Base-by-base conservation (phyloP, 1,140 invertebrate genomes). In the Eulimnadia texana region DNA sequence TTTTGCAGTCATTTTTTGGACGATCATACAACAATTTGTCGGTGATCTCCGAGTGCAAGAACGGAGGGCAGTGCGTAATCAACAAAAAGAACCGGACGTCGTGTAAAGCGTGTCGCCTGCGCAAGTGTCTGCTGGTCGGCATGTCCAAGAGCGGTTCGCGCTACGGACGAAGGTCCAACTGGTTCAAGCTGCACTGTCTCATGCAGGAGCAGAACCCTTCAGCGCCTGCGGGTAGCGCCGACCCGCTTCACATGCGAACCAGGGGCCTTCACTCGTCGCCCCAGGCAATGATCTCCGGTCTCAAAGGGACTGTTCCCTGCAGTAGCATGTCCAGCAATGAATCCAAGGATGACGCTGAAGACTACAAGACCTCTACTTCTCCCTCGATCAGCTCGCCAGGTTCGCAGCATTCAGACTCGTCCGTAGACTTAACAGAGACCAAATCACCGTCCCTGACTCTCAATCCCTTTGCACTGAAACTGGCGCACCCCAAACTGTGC, bases 51-150 rank as follows among this genome's bases (percentile, higher is more conserved):
- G 90, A 93, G 71, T 93, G 90, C 77, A 93, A 93, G 72, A 93
- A 93, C 76, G 90, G 88, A 69, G 86, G 86, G 22, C 83, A 89
- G 70, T 96, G 93, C 75, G 84, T 92, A 62, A 94, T 96, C 71
- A 95, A 93, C 74, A 92, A 93, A 76, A 91, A 93, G 74, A 96
- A 94, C 69, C 81, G 93, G 62, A 96, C 93, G 13, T 86, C 91
- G 9, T 97, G 93, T 77, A 95, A 96, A 73, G 88, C 90, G 0
- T 97, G 93, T 70, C 81, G 93, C 13, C 80, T 95, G 67, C 78
- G 88, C 66, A 95, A 96, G 74, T 97, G 93, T 72, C 75, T 96
- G 3, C 71, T 86, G 67, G 90, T 93, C 47, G 93, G 93, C 50
- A 97, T 97, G 93, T 93, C 89, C 22, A 93, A 95, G 72, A 92